Conservation (phyloP, 2,113 vertebrate species). For the Pseudorhombus dupliciocellatus region DNA sequence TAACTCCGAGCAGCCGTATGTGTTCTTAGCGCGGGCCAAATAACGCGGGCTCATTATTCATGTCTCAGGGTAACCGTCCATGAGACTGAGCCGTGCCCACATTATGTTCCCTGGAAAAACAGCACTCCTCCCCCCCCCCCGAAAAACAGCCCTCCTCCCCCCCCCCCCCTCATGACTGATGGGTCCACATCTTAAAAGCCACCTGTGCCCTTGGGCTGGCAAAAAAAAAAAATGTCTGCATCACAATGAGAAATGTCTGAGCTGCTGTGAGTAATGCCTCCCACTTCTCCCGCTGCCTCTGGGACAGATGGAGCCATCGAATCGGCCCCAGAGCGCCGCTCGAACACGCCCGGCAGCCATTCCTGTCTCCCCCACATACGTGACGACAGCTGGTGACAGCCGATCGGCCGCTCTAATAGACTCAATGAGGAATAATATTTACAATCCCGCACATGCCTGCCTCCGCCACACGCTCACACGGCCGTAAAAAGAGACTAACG, state of each 20-base stretch:
- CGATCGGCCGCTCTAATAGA: slow-evolving; percentile 29
- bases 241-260: slow-evolving; percentile 37
- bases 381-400: slow-evolving; percentile 15
- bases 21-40: background rate
- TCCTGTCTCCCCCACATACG: slow-evolving; percentile 21
- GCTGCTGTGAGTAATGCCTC: slow-evolving; percentile 24
- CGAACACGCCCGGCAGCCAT: background rate
- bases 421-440: slow-evolving; percentile 39
- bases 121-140: slow-evolving; percentile 2
- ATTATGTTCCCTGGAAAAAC: slow-evolving; percentile 39
- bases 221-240: slow-evolving; percentile 21
- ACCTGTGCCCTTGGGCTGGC: slow-evolving; percentile 65
- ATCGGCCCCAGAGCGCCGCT: slow-evolving; percentile 6
- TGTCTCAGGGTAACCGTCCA: slow-evolving; percentile 20
- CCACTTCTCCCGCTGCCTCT: slow-evolving; percentile 1
- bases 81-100: slow-evolving; percentile 22
- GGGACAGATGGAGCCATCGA: slow-evolving; percentile 21
- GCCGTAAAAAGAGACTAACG: slow-evolving; percentile 59
- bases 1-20: slow-evolving; percentile 1
- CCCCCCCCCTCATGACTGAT: slow-evolving; percentile 55
- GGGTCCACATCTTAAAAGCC: slow-evolving; percentile 53
- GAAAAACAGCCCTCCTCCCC: slow-evolving; percentile 2
- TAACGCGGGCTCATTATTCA: slow-evolving; percentile 35
- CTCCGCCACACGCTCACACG: slow-evolving; percentile 26
- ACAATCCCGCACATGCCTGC: slow-evolving; percentile 11